Percentiles rank a stretch among this genome's conserved stretches.
phyloP scores from a whole-genome alignment of 2,113 vertebrate genomes.

The Crotophaga sulcirostris region DNA sequence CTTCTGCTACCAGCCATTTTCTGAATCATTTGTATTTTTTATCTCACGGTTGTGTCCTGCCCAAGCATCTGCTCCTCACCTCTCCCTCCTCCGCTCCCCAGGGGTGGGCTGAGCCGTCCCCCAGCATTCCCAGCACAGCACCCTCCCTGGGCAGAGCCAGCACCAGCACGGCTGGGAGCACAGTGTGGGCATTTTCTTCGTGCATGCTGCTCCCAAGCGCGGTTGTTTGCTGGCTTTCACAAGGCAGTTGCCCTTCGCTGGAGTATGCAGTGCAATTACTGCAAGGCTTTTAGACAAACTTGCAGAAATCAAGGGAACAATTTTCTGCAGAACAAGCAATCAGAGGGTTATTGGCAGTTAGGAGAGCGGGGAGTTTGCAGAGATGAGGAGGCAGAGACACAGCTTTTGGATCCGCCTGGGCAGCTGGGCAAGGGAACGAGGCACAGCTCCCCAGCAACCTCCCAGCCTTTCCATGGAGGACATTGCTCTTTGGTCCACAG shows the following conservation, averaged over 20 bases:
- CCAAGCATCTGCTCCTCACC: constrained; percentile 17
- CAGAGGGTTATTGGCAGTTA: not conserved
- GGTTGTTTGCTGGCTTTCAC: not conserved
- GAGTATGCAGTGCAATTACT: not conserved
- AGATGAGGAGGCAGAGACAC: not conserved
- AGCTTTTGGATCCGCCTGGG: not conserved
- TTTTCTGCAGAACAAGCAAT: not conserved
- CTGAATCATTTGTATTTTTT: constrained; percentile 24
- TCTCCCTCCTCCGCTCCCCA: not conserved
- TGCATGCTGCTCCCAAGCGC: accelerated
- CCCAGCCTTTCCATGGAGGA: not conserved
- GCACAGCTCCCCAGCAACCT: not conserved
- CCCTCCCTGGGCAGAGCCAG: not conserved
- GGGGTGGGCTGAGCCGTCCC: not conserved
- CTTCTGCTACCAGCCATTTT: not conserved
- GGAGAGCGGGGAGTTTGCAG: not conserved
- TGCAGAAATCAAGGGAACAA: not conserved
- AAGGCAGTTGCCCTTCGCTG: not conserved
- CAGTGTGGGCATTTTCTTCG: accelerated
- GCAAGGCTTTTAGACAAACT: not conserved
- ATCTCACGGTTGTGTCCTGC: not conserved
- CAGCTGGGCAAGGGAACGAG: not conserved
- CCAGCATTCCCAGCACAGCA: not conserved
- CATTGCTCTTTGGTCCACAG: not conserved
- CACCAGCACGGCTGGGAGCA: not conserved